Evolutionary conservation across 2,888 invertebrate genomes (phyloP).

Genomic region (Pediacus dermestoides): DNA sequence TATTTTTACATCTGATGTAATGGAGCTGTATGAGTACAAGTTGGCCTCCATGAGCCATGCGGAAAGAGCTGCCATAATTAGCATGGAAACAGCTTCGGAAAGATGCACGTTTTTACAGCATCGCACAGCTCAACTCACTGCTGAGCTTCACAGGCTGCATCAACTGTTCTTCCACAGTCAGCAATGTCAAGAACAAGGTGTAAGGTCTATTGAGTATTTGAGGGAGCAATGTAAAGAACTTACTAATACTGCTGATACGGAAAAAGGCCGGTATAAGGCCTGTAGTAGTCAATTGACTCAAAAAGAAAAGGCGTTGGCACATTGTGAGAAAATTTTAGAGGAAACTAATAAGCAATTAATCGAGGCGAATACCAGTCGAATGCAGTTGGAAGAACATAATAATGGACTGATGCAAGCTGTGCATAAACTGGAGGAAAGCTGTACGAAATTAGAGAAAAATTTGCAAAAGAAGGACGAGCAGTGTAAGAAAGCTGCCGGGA

Average conservation of each 20-base stretch:
- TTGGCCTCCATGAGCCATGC: constrained; percentile 56
- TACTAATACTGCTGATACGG: constrained; percentile 30
- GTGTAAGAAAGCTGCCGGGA: constrained; percentile 32
- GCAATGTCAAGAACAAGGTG: constrained; percentile 51
- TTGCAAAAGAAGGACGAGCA: constrained; percentile 40
- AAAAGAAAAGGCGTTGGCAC: constrained; percentile 32
- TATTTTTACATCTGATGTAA: constrained; percentile 63
- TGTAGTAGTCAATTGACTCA: constrained; percentile 25
- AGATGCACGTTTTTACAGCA: constrained; percentile 53
- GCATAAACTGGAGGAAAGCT: constrained; percentile 39
- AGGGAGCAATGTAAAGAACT: constrained; percentile 13
- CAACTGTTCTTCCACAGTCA: constrained; percentile 53
- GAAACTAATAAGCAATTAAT: constrained; percentile 21
- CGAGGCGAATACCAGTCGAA: constrained; percentile 21
- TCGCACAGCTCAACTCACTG: constrained; percentile 50
- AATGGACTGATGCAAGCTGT: constrained; percentile 33
- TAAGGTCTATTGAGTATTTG: constrained; percentile 36
- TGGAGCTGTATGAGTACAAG: constrained; percentile 71
- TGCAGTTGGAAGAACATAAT: constrained; percentile 33
- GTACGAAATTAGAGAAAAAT: constrained; percentile 40
- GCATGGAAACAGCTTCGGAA: constrained; percentile 54
- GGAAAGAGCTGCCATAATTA: constrained; percentile 51
- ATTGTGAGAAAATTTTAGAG: constrained; percentile 30
- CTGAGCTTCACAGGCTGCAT: constrained; percentile 51
- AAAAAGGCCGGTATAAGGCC: constrained; percentile 30